Evolutionary conservation across 1,140 invertebrate species (phyloP).

Genomic region (Ostrea denselamellosa): DNA sequence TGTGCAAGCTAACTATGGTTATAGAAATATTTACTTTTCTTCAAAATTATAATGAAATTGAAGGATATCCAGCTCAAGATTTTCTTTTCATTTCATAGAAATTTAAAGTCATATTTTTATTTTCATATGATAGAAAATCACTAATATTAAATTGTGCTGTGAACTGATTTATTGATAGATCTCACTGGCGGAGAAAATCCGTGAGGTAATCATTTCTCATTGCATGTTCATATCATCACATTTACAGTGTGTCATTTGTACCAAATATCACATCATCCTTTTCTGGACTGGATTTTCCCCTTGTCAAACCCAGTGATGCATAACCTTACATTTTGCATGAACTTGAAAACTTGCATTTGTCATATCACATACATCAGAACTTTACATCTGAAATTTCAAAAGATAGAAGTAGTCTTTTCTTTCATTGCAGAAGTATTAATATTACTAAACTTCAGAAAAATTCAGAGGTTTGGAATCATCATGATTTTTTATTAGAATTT

Average conservation of each 20-base stretch:
- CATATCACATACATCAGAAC: neutral
- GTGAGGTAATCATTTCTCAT: conserved; percentile 31
- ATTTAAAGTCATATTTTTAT: no score
- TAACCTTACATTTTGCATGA: neutral
- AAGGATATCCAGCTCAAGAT: no score
- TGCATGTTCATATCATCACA: neutral
- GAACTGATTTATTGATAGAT: conserved; percentile 29
- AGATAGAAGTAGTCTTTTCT: neutral
- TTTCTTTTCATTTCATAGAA: no score
- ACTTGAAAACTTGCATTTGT: neutral
- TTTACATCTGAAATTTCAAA: neutral
- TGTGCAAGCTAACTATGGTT: no score
- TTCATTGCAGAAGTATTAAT: neutral
- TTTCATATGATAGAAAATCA: no score
- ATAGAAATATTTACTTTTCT: no score
- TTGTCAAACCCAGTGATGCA: neutral
- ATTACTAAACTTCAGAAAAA: neutral
- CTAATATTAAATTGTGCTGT: neutral
- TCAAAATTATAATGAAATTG: no score
- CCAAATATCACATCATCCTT: conserved; percentile 4
- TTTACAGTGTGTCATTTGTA: neutral
- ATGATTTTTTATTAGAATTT: neutral
- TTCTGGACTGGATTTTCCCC: neutral
- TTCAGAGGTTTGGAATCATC: neutral
- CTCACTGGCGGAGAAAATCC: conserved; percentile 41